Conservation (phyloP, 2,888 invertebrate genomes). For the Lithosia quadra region DNA sequence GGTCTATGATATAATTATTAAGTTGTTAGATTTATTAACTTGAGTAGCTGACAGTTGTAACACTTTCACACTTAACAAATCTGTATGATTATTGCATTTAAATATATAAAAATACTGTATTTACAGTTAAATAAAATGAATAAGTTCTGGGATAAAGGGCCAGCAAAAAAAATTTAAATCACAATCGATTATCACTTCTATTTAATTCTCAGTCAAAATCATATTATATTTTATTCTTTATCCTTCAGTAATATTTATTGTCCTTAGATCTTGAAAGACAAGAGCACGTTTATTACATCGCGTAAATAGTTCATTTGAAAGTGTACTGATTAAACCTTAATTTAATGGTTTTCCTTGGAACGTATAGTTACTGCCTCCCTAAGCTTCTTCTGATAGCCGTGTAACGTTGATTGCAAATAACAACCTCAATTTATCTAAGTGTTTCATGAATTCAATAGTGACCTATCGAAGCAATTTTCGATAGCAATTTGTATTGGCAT, state of each 20-base stretch:
- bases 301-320: background rate
- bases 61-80: background rate
- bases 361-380: background rate
- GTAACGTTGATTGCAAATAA: conserved; percentile 5
- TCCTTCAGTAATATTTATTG: too few species aligned
- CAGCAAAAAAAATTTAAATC: background rate
- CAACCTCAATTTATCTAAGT: background rate
- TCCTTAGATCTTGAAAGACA: background rate
- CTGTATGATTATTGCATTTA: background rate
- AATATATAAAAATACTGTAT: background rate
- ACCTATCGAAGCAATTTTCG: background rate
- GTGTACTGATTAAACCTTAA: background rate
- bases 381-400: background rate
- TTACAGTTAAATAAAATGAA: background rate
- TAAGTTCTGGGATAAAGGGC: background rate
- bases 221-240: too few species aligned
- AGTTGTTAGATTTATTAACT: background rate
- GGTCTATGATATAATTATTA: conserved; percentile 28
- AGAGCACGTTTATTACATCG: background rate
- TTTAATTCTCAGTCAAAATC: too few species aligned
- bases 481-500: background rate
- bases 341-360: background rate
- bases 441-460: background rate
- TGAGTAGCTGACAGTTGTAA: background rate
- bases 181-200: too few species aligned